phyloP scores from a whole-genome alignment of 2,113 vertebrate genomes.

The Epinephelus cyanopodus region DNA sequence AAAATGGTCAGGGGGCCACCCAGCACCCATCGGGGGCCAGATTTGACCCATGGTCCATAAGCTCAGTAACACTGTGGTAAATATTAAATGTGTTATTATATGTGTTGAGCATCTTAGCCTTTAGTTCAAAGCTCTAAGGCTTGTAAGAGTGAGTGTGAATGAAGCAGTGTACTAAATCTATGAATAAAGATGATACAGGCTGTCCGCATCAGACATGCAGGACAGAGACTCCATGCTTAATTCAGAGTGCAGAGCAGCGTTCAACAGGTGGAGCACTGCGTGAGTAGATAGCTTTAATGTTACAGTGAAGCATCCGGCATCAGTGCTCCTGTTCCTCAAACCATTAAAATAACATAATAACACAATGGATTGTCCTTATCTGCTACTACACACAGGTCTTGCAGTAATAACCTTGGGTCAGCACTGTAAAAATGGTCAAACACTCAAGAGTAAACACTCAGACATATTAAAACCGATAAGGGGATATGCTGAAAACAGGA shows the following conservation, averaged over 20 bases:
- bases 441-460: neutral
- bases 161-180: neutral
- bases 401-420: neutral
- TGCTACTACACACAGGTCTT: neutral
- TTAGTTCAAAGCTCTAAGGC: neutral
- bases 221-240: neutral
- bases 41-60: no score
- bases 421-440: neutral
- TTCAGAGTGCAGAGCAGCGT: neutral
- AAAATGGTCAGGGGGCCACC: no score
- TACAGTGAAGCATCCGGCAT: neutral
- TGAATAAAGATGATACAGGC: neutral
- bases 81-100: no score
- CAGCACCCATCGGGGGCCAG: no score
- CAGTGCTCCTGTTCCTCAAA: neutral
- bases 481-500: neutral
- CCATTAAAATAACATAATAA: conserved; percentile 8
- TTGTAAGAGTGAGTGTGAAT: neutral
- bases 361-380: neutral
- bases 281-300: neutral
- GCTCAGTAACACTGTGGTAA: no score
- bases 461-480: neutral
- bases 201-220: neutral
- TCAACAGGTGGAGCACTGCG: neutral
- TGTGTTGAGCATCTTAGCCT: neutral